Evolutionary conservation across 2,888 invertebrate species (phyloP).

Genomic region (Philopedon plagiatum): DNA sequence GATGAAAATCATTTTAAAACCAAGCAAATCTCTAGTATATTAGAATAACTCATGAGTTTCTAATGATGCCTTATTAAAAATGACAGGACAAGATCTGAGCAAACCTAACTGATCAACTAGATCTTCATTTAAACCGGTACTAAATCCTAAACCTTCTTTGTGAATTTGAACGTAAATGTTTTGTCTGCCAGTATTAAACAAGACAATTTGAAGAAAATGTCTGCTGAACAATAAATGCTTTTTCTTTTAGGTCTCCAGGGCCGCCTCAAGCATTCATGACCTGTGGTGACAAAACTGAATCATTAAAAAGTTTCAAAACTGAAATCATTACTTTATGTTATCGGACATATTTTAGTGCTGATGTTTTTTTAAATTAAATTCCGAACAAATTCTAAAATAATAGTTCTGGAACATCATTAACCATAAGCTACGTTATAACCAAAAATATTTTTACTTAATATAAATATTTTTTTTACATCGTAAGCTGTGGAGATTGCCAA

Average conservation of each 20-base stretch:
- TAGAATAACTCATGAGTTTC: no score
- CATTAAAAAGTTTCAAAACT: slow-evolving; percentile 67
- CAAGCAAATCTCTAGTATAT: no score
- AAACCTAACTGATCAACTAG: no score
- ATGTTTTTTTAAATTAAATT: slow-evolving; percentile 58
- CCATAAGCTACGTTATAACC: slow-evolving; percentile 39
- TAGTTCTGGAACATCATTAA: slow-evolving; percentile 39
- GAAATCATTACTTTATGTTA: slow-evolving; percentile 59
- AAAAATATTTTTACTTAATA: slow-evolving; percentile 39
- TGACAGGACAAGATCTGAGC: no score
- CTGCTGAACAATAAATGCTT: neutral
- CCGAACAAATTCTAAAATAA: slow-evolving; percentile 41
- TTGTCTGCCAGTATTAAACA: no score
- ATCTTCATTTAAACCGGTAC: no score
- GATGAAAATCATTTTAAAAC: no score
- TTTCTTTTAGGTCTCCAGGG: slow-evolving; percentile 66
- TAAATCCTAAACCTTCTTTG: no score
- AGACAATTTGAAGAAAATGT: neutral
- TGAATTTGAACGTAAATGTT: no score
- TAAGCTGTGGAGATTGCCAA: slow-evolving; percentile 57
- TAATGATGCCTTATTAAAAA: no score
- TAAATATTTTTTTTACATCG: slow-evolving; percentile 51
- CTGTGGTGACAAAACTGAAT: slow-evolving; percentile 65
- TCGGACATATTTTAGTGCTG: slow-evolving; percentile 48
- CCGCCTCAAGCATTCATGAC: slow-evolving; percentile 68